phyloP scores from a whole-genome alignment of 2,797 vertebrate genomes.

The Garrulus glandarius region DNA sequence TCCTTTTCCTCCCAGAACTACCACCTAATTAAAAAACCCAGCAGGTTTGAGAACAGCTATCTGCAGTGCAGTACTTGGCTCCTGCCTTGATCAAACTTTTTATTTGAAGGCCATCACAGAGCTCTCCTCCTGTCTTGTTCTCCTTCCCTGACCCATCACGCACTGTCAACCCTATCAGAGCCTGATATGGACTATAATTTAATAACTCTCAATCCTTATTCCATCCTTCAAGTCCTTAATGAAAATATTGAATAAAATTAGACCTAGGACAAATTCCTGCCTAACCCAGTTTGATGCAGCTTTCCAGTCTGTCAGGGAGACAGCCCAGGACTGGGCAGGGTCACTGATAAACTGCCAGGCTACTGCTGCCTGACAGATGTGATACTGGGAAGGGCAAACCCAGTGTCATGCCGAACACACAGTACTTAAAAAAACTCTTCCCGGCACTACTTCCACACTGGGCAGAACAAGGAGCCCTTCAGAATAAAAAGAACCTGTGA shows the following conservation, averaged over 20 bases:
- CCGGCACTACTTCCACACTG: accelerated
- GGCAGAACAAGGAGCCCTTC: not conserved
- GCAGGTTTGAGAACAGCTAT: not conserved
- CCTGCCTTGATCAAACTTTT: not conserved
- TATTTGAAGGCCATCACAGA: not conserved
- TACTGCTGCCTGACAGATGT: not conserved
- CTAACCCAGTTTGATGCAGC: not conserved
- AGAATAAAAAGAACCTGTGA: not conserved
- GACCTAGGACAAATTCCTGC: not conserved
- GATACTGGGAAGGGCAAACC: not conserved
- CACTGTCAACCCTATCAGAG: not conserved
- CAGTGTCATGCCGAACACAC: not conserved
- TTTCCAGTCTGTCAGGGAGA: not conserved
- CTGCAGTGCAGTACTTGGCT: not conserved
- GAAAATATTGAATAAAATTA: slow-evolving; percentile 38
- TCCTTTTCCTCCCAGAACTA: not conserved
- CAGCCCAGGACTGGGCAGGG: not conserved
- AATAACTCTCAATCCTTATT: slow-evolving; percentile 15
- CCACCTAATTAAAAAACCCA: not conserved
- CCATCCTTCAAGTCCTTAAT: slow-evolving; percentile 26
- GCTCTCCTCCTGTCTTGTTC: not conserved
- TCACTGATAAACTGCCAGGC: not conserved
- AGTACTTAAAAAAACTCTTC: not conserved
- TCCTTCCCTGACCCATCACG: not conserved
- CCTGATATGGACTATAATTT: not conserved